phyloP scores from a whole-genome alignment of 2,888 invertebrate species.

The Drosophila robusta region DNA sequence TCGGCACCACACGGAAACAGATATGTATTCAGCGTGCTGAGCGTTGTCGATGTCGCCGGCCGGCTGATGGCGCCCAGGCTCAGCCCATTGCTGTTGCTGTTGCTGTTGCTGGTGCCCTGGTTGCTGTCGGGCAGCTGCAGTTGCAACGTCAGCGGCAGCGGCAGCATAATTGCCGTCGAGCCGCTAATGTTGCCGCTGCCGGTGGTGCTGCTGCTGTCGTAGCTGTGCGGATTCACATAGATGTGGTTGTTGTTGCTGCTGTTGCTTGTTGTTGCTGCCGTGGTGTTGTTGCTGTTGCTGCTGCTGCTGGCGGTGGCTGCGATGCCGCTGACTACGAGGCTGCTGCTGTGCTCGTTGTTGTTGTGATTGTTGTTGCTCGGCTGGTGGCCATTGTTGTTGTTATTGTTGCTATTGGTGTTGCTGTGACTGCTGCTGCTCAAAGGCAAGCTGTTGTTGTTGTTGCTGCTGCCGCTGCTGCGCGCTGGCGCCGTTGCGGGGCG shows the following conservation, averaged over 20 bases:
- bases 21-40: constrained; percentile 84
- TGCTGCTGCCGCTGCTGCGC: constrained; percentile 66
- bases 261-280: constrained; percentile 65
- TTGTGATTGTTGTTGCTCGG: constrained; percentile 53
- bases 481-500: constrained; percentile 58
- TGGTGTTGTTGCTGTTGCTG: constrained; percentile 26
- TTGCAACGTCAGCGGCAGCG: constrained; percentile 50
- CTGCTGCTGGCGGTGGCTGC: constrained; percentile 14
- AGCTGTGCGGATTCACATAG: constrained; percentile 84
- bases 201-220: constrained; percentile 81
- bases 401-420: constrained; percentile 61
- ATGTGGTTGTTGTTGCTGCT: constrained; percentile 83
- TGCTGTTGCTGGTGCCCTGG: constrained; percentile 21
- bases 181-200: constrained; percentile 74
- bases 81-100: constrained; percentile 25
- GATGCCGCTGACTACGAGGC: constrained; percentile 42
- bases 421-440: constrained; percentile 50
- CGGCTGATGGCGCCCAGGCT: constrained; percentile 70
- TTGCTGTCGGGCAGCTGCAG: constrained; percentile 40
- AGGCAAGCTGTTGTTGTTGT: constrained; percentile 36
- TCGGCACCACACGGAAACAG: constrained; percentile 83
- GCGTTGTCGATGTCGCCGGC: constrained; percentile 78
- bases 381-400: constrained; percentile 48
- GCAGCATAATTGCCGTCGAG: constrained; percentile 74
- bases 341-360: constrained; percentile 46